These are phyloP conservation scores for Eulacestoma nigropectus DNA, from an alignment of 2,113 vertebrate species.

Conservation along the genomic window DNA sequence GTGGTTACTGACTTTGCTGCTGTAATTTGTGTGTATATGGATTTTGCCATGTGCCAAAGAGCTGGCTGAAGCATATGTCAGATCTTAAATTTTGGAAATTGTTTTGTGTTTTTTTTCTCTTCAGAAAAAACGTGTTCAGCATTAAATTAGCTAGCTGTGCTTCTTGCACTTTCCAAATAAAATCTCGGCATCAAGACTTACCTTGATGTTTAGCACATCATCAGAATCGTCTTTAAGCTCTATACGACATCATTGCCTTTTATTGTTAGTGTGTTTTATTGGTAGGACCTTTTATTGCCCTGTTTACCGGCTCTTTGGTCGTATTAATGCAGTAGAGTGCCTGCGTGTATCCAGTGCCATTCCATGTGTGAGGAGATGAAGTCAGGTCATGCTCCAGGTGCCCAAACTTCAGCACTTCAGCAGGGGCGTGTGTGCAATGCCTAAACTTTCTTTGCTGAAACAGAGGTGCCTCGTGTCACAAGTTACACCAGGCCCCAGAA, in stretches of 20 bases:
- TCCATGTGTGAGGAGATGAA: background rate
- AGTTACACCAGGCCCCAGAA: background rate
- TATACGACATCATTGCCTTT: background rate
- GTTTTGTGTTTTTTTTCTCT: background rate
- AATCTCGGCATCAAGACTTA: background rate
- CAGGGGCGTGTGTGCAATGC: rapidly evolving
- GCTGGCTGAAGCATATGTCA: background rate
- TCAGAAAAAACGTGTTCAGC: background rate
- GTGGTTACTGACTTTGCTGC: background rate
- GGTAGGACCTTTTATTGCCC: background rate
- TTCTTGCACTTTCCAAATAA: background rate
- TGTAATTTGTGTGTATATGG: background rate
- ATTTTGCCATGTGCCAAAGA: background rate
- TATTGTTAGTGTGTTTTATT: background rate
- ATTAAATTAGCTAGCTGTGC: background rate
- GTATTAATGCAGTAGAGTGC: background rate
- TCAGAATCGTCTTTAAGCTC: background rate
- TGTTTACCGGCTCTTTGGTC: background rate
- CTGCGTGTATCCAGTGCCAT: rapidly evolving
- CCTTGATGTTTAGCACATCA: background rate
- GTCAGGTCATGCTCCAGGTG: background rate
- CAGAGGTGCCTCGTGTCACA: background rate
- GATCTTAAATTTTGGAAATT: background rate
- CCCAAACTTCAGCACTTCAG: background rate
- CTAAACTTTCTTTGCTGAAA: background rate